Evolutionary conservation across 2,113 vertebrate genomes (phyloP), one percentile per base, ranked within the genome.

Genomic region (Cromileptes altivelis): DNA sequence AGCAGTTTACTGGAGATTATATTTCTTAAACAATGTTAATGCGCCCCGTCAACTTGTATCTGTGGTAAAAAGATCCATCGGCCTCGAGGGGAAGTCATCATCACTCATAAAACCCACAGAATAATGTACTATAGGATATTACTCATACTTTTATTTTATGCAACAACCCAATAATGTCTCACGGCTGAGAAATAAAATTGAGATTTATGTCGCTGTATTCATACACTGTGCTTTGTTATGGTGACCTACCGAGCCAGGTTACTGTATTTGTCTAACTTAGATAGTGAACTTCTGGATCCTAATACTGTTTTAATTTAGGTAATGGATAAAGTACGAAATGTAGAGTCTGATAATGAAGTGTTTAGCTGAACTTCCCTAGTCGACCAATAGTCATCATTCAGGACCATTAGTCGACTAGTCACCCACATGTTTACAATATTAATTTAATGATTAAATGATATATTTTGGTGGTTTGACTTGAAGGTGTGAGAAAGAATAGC

Each of bases 1-100:
- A 91, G 87, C 85, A 89, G 72, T 71, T 80, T 64, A 70, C 55
- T 56, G 68, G 53, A 61, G 74, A 74, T 88, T 75, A 72, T 78
- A 75, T 89, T 84, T 82, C 76, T 91, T 67, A 71, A 88, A 90
- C 76, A 65, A 68, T 62, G 58, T 81, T 80, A 85, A 89, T 78
- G 80, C 70, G 27, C 69, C 70, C 17, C 14, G 73, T 75, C 57
- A 61, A 67, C 61, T 12, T 65, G 33, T 30, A 33, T 78, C 42
- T n/a, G 23, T 60, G 57, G 80, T 75, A 84, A 70, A 42, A 67
- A 70, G 63, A 87, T 74, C 68, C n/a, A 30, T 45, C 33, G 37
- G 65, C 68, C 58, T n/a, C 49, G 6, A 10, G 53, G 53, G 42
- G 23, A 73, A 82, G 33, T 75, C 30, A 62, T 80, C 71, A 84